Percentiles rank a stretch among this genome's conserved stretches.
Conservation (phyloP, 2,888 invertebrate genomes). For the Caenorhabditis angaria region DNA sequence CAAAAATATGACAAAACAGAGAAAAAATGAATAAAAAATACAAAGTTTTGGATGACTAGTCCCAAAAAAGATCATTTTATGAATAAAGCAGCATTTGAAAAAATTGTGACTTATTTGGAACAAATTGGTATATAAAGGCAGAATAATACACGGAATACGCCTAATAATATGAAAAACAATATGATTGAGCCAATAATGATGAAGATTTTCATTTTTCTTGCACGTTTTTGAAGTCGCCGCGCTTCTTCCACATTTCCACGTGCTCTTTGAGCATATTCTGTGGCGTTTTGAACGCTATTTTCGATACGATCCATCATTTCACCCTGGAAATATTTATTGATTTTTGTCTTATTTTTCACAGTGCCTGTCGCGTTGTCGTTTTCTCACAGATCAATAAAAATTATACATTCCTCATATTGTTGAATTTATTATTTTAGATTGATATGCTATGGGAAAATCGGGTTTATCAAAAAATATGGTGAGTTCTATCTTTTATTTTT, state of each 20-base stretch:
- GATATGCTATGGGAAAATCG: too few relatives aligned
- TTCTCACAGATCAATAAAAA: conserved; percentile 5
- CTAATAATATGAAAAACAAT: conserved; percentile 32
- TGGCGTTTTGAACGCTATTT: conserved; percentile 41
- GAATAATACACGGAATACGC: conserved; percentile 44
- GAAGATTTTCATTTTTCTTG: conserved; percentile 49
- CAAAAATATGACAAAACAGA: background rate
- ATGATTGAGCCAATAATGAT: conserved; percentile 37
- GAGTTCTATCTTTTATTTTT: too few relatives aligned
- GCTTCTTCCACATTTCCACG: conserved; percentile 50
- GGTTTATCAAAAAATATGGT: too few relatives aligned
- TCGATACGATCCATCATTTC: conserved; percentile 52
- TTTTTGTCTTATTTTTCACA: background rate
- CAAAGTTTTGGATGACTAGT: background rate
- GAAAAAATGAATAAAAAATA: background rate
- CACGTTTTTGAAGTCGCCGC: conserved; percentile 38
- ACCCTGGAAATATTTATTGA: conserved; percentile 32
- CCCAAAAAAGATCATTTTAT: background rate
- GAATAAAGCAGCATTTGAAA: too few relatives aligned
- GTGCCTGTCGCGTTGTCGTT: background rate
- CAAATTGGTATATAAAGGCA: conserved; percentile 55
- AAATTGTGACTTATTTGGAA: conserved; percentile 10
- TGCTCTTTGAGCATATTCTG: conserved; percentile 46
- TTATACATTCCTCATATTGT: too few relatives aligned
- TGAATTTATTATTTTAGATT: too few relatives aligned